These are phyloP conservation scores for Lepetodrilus schrolli DNA, from an alignment of 2,888 invertebrate genomes.

Conservation along the genomic window DNA sequence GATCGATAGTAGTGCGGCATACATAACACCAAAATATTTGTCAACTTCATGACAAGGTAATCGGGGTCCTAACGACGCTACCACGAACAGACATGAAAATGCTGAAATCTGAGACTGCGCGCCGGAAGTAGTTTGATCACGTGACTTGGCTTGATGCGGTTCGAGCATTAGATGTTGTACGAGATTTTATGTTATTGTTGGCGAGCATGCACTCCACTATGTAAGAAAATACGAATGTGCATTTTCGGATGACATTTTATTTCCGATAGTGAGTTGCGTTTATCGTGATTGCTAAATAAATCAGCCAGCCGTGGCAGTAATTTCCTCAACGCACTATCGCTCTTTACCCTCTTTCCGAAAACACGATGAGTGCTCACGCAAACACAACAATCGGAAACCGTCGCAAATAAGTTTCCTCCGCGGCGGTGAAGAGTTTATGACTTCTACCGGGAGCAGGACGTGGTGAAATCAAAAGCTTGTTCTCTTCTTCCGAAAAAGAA, in stretches of 20 bases:
- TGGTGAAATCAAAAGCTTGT: conserved; percentile 18
- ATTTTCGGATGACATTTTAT: conserved; percentile 41
- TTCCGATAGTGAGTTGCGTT: conserved; percentile 34
- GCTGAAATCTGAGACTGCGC: conserved; percentile 38
- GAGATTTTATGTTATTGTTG: conserved; percentile 31
- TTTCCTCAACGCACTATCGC: neutral
- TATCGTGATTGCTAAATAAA: conserved; percentile 27
- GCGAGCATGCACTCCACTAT: conserved; percentile 34
- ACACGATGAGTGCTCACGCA: conserved; percentile 18
- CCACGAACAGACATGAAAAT: conserved; percentile 37
- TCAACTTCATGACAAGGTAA: conserved; percentile 39
- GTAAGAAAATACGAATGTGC: conserved; percentile 39
- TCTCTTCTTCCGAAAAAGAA: conserved; percentile 11
- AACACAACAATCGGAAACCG: conserved; percentile 9
- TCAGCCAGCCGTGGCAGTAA: conserved; percentile 31
- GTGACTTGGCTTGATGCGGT: conserved; percentile 39
- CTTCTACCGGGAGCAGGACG: conserved; percentile 16
- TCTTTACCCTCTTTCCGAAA: neutral
- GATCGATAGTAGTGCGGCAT: conserved; percentile 30
- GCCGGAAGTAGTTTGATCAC: conserved; percentile 41
- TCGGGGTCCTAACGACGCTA: conserved; percentile 35
- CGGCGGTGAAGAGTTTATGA: conserved; percentile 9
- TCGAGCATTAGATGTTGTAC: conserved; percentile 37
- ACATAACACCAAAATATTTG: conserved; percentile 44
- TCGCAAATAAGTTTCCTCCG: conserved; percentile 20